Percentiles rank a stretch among this genome's conserved stretches.
Conservation (phyloP, 2,888 invertebrate species). For the Protodeltote pygarga region DNA sequence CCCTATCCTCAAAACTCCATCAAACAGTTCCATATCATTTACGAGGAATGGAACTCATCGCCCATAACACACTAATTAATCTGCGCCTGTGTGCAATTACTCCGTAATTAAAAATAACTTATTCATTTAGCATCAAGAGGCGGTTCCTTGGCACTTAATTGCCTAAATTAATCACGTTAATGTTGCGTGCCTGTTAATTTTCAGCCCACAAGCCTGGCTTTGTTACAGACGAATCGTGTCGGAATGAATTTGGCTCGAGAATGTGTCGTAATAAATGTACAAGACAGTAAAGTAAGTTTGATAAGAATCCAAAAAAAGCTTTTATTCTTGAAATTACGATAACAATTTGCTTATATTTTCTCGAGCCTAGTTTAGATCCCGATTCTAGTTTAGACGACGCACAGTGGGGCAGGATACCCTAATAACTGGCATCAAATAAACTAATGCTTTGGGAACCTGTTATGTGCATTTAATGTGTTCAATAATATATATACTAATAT, state of each 20-base stretch:
- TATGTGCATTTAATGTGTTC: too few species aligned
- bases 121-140: constrained; percentile 76
- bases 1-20: not conserved
- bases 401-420: too few species aligned
- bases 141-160: constrained; percentile 74
- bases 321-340: not conserved
- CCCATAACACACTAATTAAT: constrained; percentile 61
- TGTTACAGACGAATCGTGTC: constrained; percentile 66
- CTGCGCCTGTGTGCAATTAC: constrained; percentile 67
- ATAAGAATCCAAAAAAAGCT: not conserved
- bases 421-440: too few species aligned
- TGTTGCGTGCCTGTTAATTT: constrained; percentile 81
- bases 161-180: constrained; percentile 82
- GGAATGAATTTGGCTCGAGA: constrained; percentile 35
- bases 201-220: constrained; percentile 75
- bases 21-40: constrained; percentile 53
- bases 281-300: constrained; percentile 22
- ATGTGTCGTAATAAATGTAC: not conserved
- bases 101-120: constrained; percentile 85
- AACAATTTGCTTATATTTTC: not conserved
- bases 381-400: too few species aligned
- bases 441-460: too few species aligned
- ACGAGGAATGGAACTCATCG: constrained; percentile 40
- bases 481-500: too few species aligned
- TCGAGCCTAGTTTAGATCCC: too few species aligned